Base-by-base conservation (phyloP, 2,797 vertebrate genomes). In the Phoebastria nigripes region DNA sequence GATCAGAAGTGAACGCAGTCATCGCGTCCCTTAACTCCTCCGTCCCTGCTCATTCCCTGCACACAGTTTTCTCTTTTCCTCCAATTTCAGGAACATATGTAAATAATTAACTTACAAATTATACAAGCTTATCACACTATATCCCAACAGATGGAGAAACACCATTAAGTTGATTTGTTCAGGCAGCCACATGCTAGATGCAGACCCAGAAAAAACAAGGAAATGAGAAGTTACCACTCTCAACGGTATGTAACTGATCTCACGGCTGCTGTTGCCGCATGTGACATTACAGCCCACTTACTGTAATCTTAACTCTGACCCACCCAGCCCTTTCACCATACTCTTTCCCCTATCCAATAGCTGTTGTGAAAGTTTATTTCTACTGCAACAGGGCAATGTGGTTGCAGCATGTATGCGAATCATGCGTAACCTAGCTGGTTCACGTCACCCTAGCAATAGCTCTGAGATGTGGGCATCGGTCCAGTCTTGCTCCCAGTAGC, bases 91-190 rank as follows among this genome's bases (percentile, higher is more conserved):
- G 91, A 95, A 92, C 96, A 96, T 95, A 96, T 93, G 96, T 96
- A 96, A 96, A 97, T 96, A 96, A 96, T 96, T 97, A 96, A 93
- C 94, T 94, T 95, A 95, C 91, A 96, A 96, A 95, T 97, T 96
- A 93, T 87, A 86, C 84, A 90, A 78, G 87, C 93, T 96, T 96
- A 96, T 94, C 69, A 78, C 76, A 65, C 87, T 87, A 20, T 80
- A 89, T 80, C 84, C 87, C 72, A 93, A 82, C 95, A 96, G 96
- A 96, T 96, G 95, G 96, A 95, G 93, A 90, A 94, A 94, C 39
- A 6, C 62, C 79, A 94, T 96, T 95, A 96, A 93, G 92, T 37
- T 93, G 93, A 94, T 96, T 96, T 94, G 90, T 89, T 94, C 95
- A 94, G 90, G 89, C 94, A 96, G 89, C 76, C 82, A 92, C 89